These are phyloP conservation scores for Neomorphus geoffroyi DNA, from an alignment of 2,797 vertebrate genomes.

Conservation along the genomic window DNA sequence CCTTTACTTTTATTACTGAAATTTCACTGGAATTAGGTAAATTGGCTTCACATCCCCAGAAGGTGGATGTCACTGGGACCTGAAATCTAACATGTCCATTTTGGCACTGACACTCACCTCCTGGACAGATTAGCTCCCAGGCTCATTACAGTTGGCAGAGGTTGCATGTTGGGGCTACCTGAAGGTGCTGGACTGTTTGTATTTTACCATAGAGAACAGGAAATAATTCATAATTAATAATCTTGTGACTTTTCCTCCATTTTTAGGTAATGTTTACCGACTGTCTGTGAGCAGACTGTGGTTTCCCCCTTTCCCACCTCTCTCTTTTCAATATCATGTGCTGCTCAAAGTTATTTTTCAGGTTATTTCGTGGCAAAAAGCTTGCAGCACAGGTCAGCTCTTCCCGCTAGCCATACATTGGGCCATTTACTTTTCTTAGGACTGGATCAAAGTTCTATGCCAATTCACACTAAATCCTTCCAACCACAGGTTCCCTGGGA, in stretches of 20 bases:
- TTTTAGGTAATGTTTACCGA: neutral
- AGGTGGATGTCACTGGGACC: constrained; percentile 1
- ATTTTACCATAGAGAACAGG: neutral
- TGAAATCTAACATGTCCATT: neutral
- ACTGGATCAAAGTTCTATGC: neutral
- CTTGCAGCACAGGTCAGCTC: neutral
- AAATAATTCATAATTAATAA: neutral
- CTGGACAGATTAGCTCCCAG: neutral
- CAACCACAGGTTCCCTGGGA: neutral
- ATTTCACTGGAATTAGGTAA: constrained; percentile 44
- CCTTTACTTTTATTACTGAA: constrained; percentile 32
- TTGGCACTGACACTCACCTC: neutral
- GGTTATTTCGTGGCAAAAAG: neutral
- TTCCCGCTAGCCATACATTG: neutral
- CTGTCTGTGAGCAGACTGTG: neutral
- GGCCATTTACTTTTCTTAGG: neutral
- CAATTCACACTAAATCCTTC: neutral
- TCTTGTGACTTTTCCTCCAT: rapidly evolving
- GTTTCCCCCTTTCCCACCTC: neutral
- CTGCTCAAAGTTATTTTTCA: neutral
- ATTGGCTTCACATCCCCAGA: constrained; percentile 12
- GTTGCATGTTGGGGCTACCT: neutral
- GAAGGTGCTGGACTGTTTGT: neutral
- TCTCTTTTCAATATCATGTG: no score
- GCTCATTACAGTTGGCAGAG: neutral